These are phyloP conservation scores for Drosophila acutilabella DNA, from an alignment of 2,888 invertebrate genomes.

Conservation along the genomic window DNA sequence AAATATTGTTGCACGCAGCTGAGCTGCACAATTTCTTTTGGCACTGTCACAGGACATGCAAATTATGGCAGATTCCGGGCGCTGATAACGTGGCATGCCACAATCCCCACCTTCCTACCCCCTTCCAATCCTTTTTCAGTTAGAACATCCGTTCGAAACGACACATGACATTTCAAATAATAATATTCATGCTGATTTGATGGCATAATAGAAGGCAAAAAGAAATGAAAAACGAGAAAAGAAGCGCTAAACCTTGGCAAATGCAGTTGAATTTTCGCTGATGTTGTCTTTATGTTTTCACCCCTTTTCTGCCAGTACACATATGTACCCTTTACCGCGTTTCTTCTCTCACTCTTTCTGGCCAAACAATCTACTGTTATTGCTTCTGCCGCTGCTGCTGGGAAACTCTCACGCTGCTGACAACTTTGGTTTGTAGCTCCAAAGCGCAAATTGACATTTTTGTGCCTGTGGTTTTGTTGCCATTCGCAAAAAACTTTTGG, in stretches of 20 bases:
- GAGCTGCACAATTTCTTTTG: constrained; percentile 51
- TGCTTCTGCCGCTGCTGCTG: constrained; percentile 17
- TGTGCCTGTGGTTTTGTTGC: constrained; percentile 68
- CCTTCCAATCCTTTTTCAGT: background rate
- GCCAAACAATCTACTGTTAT: constrained; percentile 11
- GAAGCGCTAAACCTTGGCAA: constrained; percentile 49
- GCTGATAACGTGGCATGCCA: constrained; percentile 65
- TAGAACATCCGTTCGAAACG: background rate
- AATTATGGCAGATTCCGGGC: constrained; percentile 67
- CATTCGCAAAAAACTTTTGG: constrained; percentile 57
- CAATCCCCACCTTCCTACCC: constrained; percentile 30
- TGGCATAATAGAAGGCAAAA: constrained; percentile 58
- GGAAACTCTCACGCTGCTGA: constrained; percentile 26
- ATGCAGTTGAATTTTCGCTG: constrained; percentile 63
- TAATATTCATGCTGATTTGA: constrained; percentile 78
- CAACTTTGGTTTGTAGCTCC: constrained; percentile 58
- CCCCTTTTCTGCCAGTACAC: background rate
- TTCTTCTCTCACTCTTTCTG: background rate
- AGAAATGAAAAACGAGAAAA: constrained; percentile 2
- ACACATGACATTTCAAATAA: constrained; percentile 70
- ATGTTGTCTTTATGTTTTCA: constrained; percentile 54
- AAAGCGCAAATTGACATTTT: constrained; percentile 79
- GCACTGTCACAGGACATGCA: constrained; percentile 56
- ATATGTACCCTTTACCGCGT: background rate
- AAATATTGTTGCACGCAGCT: constrained; percentile 68